phyloP scores from a whole-genome alignment of 2,888 invertebrate species.

The Xanthia togata region DNA sequence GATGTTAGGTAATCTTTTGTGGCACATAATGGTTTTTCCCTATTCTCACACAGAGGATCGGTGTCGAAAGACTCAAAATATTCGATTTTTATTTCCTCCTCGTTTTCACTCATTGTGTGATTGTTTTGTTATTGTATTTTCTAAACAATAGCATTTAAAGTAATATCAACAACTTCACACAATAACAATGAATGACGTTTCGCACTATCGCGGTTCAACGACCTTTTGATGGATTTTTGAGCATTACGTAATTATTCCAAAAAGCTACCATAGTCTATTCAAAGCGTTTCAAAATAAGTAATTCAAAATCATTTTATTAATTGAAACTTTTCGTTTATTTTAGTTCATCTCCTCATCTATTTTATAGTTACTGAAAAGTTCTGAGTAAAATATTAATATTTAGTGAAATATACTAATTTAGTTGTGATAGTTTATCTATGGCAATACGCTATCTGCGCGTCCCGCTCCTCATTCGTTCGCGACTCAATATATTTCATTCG shows the following conservation, averaged over 20 bases:
- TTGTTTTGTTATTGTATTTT: constrained; percentile 6
- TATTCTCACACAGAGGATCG: constrained; percentile 69
- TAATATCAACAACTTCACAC: constrained; percentile 40
- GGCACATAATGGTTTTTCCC: not conserved
- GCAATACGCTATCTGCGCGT: constrained; percentile 64
- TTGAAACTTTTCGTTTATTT: not conserved
- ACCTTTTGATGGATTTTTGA: constrained; percentile 46
- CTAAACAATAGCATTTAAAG: constrained; percentile 1
- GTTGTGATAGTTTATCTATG: constrained; percentile 39
- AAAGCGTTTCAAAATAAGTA: not conserved
- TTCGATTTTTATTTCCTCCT: constrained; percentile 76
- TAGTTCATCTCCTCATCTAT: accelerated
- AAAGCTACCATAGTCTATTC: constrained; percentile 34
- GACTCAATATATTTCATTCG: constrained; percentile 72
- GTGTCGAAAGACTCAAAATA: constrained; percentile 69
- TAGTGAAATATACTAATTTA: constrained; percentile 34
- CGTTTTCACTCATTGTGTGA: constrained; percentile 37
- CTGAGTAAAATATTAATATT: not conserved
- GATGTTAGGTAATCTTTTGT: not conserved
- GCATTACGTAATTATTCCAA: constrained; percentile 19
- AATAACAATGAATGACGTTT: constrained; percentile 50
- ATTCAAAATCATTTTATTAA: not conserved
- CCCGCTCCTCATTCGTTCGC: constrained; percentile 66
- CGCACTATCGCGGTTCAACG: constrained; percentile 42
- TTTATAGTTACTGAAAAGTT: not conserved